Conservation (phyloP, 2,113 vertebrate species). For the Hypomesus transpacificus region DNA sequence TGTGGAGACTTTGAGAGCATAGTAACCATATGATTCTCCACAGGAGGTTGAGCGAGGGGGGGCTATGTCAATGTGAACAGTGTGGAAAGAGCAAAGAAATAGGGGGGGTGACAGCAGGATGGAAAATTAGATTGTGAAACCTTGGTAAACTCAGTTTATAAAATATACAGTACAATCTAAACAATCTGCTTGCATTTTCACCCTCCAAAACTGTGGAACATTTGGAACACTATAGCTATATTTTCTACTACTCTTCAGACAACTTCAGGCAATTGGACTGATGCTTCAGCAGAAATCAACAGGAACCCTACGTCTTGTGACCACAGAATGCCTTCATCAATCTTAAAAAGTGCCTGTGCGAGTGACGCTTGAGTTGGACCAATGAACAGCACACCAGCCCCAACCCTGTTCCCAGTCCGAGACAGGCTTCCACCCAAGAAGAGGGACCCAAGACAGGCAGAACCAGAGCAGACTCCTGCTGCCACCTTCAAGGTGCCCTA, state of each 20-base stretch:
- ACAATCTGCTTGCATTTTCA: too few species aligned
- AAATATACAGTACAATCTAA: too few species aligned
- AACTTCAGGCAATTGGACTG: slow-evolving; percentile 9
- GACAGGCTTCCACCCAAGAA: slow-evolving; percentile 67
- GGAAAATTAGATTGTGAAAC: too few species aligned
- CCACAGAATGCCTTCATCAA: slow-evolving; percentile 28
- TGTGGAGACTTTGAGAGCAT: slow-evolving; percentile 28
- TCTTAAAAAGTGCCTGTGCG: slow-evolving; percentile 21
- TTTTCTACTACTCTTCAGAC: background rate
- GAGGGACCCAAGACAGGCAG: slow-evolving; percentile 58
- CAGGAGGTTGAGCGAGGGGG: slow-evolving; percentile 19
- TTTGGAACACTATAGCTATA: background rate
- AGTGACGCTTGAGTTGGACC: slow-evolving; percentile 42
- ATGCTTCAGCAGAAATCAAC: slow-evolving; percentile 40
- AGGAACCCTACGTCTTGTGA: slow-evolving; percentile 34
- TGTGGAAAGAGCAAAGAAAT: too few species aligned
- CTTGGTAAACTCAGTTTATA: too few species aligned
- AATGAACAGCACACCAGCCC: slow-evolving; percentile 57
- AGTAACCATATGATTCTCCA: slow-evolving; percentile 27
- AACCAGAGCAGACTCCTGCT: slow-evolving; percentile 32
- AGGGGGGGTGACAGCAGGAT: too few species aligned
- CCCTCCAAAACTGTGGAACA: background rate
- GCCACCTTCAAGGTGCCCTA: slow-evolving; percentile 68
- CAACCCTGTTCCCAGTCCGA: slow-evolving; percentile 44
- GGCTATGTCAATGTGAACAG: slow-evolving; percentile 1